Conservation (phyloP, 23 tunicate species). For the Diplosoma virens region DNA sequence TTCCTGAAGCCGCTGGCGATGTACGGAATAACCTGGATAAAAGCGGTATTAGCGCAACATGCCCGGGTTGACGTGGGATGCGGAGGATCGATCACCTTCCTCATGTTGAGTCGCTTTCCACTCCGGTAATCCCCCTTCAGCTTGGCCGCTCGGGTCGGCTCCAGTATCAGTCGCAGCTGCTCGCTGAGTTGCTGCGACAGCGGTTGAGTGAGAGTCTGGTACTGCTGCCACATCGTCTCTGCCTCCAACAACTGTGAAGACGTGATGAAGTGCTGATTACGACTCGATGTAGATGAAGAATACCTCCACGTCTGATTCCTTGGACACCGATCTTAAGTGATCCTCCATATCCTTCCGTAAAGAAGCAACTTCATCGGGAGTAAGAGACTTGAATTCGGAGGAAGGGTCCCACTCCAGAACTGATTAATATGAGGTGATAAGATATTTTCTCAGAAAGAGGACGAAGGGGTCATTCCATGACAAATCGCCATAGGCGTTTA, state of each 20-base stretch:
- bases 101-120: conserved; percentile 91
- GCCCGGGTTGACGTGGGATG: no score
- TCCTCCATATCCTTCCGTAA: conserved; percentile 55
- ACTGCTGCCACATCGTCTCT: conserved; percentile 82
- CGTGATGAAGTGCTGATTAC: not conserved
- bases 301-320: conserved; percentile 13
- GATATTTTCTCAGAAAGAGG: no score
- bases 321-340: conserved; percentile 19
- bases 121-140: conserved; percentile 88
- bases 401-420: conserved; percentile 31
- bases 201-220: conserved; percentile 53
- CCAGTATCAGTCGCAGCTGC: conserved; percentile 88
- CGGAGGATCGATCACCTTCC: no score
- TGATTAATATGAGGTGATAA: not conserved
- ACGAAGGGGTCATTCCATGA: no score
- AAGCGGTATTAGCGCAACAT: no score
- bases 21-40: conserved; percentile 72
- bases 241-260: conserved; percentile 26
- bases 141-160: conserved; percentile 89
- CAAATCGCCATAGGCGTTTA: no score
- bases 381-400: conserved; percentile 2
- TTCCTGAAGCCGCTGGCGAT: conserved; percentile 93
- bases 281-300: not conserved
- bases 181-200: conserved; percentile 78
- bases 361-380: conserved; percentile 42